Base-by-base conservation (phyloP, 2,113 vertebrate species). In the Lepisosteus oculatus region DNA sequence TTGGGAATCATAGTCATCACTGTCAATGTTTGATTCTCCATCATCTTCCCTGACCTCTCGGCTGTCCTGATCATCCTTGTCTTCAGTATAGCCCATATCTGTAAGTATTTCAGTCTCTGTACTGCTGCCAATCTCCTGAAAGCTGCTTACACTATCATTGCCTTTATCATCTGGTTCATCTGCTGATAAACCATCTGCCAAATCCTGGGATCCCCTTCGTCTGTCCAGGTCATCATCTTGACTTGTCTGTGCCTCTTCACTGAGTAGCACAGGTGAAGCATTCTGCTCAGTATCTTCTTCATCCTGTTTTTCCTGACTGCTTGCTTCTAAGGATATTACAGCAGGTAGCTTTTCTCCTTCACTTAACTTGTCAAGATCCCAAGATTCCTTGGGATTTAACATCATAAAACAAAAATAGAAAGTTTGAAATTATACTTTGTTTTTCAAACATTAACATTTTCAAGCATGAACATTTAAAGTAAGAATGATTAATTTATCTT, bases 41-140 rank as follows among this genome's bases (percentile, higher is more conserved):
- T 75, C 69, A 9, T 43, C 4, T 61, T 12, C 9, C 8, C 8
- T 7, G 54, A 17, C 47, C 17, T 14, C 76, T 69, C 41, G 71
- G 70, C 41, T 43, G 2, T 77, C 75, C 43, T 63, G 51, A 4
- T 45, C 17, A 1, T 68, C 72, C 47, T 62, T 80, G 45, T 87
- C 83, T 17, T 77, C 78, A 47, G 80, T 75, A 2, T 87, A 86
- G 76, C 90, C 87, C 11, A 90, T 78, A 78, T 84, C 78, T 0
- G 65, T 43, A 2, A 80, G 79, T 42, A 85, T 83, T 69, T 88
- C 88, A 8, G 81, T 78, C 45, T 86, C 87, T 65, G 86, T 75
- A 76, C 88, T 90, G 43, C 83, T 80, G 4, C 55, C n/a, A 43
- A 8, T 65, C 61, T 13, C 17, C 15, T 6, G 29, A n/a, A 9